Evolutionary conservation across 2,797 vertebrate species (phyloP).

Genomic region (Acropternis orthonyx): DNA sequence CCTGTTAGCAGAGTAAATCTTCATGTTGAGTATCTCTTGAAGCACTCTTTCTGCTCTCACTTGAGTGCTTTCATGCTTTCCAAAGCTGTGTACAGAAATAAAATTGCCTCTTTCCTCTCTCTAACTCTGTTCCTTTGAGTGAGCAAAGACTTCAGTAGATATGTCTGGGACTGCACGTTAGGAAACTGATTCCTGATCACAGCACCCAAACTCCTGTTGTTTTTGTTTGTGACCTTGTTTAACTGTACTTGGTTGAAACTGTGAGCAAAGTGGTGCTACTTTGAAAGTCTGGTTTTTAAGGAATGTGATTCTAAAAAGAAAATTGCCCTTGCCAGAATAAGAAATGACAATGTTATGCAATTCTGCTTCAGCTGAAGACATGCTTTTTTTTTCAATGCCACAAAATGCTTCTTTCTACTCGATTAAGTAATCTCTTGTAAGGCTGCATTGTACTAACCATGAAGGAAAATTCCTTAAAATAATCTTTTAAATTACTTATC

Average conservation of each 20-base stretch:
- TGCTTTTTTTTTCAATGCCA: background rate
- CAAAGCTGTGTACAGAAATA: background rate
- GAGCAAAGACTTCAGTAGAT: background rate
- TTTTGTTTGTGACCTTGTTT: background rate
- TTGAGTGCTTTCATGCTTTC: background rate
- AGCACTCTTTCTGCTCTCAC: background rate
- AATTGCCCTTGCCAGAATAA: background rate
- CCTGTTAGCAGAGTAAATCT: background rate
- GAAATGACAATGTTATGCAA: background rate
- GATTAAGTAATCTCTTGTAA: background rate
- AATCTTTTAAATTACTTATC: background rate
- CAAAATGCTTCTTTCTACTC: background rate
- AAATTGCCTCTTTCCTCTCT: slow-evolving; percentile 17
- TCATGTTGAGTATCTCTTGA: background rate
- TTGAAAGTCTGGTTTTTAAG: background rate
- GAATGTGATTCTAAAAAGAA: background rate
- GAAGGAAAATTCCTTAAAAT: background rate
- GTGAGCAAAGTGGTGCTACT: background rate
- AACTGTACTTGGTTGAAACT: background rate
- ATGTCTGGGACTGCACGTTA: background rate
- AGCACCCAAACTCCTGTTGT: background rate
- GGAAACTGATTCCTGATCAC: background rate
- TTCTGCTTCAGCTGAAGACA: background rate
- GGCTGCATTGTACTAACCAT: background rate
- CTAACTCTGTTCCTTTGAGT: background rate